Evolutionary conservation across 1,140 invertebrate species (phyloP).

Genomic region (Halesus radiatus): DNA sequence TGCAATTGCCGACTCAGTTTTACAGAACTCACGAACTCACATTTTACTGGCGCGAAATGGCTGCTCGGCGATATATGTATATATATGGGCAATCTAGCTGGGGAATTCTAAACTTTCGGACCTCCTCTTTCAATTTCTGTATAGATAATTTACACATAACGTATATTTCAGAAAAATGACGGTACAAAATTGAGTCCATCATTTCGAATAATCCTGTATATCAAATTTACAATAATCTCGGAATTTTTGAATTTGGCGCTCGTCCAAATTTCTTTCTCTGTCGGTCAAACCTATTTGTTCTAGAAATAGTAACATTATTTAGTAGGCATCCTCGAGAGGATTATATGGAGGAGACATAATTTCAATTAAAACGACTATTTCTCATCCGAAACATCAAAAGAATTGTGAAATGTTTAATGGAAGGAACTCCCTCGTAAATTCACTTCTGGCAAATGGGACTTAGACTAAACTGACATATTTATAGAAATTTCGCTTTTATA

Average conservation of each 20-base stretch:
- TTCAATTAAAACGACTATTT: conserved; percentile 37
- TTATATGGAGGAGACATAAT: background rate
- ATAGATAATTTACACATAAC: no score
- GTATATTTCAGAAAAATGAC: no score
- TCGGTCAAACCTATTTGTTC: background rate
- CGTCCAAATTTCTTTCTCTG: background rate
- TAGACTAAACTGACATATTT: background rate
- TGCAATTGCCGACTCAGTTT: no score
- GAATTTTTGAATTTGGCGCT: background rate
- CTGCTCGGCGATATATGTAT: no score
- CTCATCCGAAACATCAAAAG: conserved; percentile 26
- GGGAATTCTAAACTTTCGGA: no score
- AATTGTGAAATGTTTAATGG: background rate
- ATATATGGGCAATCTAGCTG: no score
- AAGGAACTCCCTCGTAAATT: background rate
- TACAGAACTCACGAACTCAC: no score
- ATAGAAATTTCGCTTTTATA: background rate
- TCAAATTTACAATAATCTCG: no score
- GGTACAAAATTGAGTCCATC: no score
- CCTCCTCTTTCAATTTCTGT: no score
- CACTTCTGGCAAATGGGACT: background rate
- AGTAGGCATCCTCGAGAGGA: background rate
- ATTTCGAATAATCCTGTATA: no score
- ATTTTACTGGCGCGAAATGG: no score
- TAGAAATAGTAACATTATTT: conserved; percentile 23